A percentile compares a stretch with the other conserved stretches of the same genome.
Conservation (phyloP, 2,888 invertebrate species). For the Toxonevra muliebris region DNA sequence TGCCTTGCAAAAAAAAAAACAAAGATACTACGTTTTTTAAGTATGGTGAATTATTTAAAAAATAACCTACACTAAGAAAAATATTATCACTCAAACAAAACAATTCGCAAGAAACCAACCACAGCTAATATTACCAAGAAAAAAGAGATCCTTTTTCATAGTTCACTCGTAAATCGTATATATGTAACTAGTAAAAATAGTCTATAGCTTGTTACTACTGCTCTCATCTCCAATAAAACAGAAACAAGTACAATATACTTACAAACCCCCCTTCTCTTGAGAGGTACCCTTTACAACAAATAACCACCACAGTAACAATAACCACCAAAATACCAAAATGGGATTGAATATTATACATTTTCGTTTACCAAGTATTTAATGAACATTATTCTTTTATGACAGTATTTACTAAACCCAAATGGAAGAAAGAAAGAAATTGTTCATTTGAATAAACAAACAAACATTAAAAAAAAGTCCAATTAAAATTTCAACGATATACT, state of each 20-base stretch:
- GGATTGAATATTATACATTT: conserved; percentile 68
- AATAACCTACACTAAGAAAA: not conserved
- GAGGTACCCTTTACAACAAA: conserved; percentile 20
- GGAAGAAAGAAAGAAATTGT: conserved; percentile 34
- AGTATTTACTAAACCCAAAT: conserved; percentile 32
- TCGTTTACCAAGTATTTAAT: conserved; percentile 67
- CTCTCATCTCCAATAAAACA: too few species aligned
- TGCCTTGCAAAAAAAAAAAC: conserved; percentile 8
- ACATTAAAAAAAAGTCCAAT: conserved; percentile 51
- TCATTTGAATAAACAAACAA: conserved; percentile 25
- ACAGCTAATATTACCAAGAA: too few species aligned
- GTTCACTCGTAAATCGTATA: conserved; percentile 14
- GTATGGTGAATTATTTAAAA: conserved; percentile 7
- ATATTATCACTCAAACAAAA: conserved; percentile 8
- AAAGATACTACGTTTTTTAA: not conserved
- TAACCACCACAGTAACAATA: conserved; percentile 24
- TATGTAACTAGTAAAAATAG: too few species aligned
- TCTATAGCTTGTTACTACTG: too few species aligned
- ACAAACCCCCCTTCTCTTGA: conserved; percentile 10
- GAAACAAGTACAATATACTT: not conserved
- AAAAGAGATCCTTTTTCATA: conserved; percentile 33
- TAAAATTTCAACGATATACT: conserved; percentile 48
- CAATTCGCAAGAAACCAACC: not conserved
- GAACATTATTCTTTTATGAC: conserved; percentile 62
- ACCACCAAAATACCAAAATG: conserved; percentile 49